Percentiles rank a stretch among this genome's conserved stretches.
Conservation (phyloP, 2,888 invertebrate species). For the Agapostemon virescens region DNA sequence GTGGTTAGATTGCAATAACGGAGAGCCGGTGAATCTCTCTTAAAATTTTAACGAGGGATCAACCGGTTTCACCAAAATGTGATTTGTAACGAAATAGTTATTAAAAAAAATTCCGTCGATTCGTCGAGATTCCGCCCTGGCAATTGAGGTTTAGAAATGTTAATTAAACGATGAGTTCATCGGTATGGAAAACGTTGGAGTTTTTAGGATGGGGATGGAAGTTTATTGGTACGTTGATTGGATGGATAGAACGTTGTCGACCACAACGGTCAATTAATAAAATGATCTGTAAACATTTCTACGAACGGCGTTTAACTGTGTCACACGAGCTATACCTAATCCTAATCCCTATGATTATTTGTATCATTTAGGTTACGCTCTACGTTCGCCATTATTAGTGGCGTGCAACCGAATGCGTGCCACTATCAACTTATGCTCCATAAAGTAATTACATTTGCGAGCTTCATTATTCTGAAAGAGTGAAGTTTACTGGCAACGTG, state of each 20-base stretch:
- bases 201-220: not conserved
- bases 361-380: conserved; percentile 3
- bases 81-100: not conserved
- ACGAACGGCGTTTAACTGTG: conserved; percentile 18
- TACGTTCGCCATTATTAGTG: conserved; percentile 20
- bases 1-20: too few relatives aligned
- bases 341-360: conserved; percentile 11
- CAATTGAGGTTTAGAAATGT: not conserved
- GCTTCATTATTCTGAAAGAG: conserved; percentile 57
- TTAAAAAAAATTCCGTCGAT: not conserved
- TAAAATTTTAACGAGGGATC: not conserved
- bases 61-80: not conserved
- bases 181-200: not conserved
- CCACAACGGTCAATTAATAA: conserved; percentile 19
- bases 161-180: not conserved
- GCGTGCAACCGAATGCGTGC: conserved; percentile 50
- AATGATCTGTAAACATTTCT: conserved; percentile 24
- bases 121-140: not conserved
- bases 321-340: conserved; percentile 5
- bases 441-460: conserved; percentile 57
- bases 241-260: not conserved
- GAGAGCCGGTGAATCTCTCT: too few relatives aligned
- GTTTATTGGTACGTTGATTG: conserved; percentile 5
- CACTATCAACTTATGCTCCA: conserved; percentile 46
- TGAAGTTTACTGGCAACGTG: conserved; percentile 29